These are phyloP conservation scores for Calliopsis andreniformis DNA, from an alignment of 1,140 invertebrate species.

Conservation along the genomic window DNA sequence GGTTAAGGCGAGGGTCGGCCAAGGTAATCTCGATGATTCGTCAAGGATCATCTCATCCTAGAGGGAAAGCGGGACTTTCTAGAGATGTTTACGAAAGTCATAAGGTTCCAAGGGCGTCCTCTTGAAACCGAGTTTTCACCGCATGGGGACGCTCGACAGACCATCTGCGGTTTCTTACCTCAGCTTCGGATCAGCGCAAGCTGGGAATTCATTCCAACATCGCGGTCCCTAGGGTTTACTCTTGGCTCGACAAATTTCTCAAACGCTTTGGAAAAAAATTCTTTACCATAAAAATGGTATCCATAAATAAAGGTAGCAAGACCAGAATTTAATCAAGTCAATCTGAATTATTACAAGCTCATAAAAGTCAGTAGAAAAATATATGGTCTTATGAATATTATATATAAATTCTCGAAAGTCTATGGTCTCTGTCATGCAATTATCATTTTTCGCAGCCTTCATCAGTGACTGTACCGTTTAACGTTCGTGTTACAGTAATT, in stretches of 20 bases:
- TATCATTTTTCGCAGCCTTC: not conserved
- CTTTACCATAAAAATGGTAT: too few species aligned
- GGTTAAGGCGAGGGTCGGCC: constrained; percentile 12
- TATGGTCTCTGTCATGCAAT: not conserved
- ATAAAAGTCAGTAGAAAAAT: not conserved
- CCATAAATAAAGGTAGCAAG: too few species aligned
- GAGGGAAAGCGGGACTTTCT: constrained; percentile 55
- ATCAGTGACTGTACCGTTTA: too few species aligned
- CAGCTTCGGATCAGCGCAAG: not conserved
- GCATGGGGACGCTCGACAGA: constrained; percentile 6
- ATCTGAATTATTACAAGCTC: too few species aligned
- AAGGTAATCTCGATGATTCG: constrained; percentile 39
- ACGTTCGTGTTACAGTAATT: not conserved
- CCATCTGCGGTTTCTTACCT: constrained; percentile 36
- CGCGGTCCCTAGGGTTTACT: not conserved
- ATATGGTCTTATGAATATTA: not conserved
- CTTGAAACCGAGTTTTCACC: constrained; percentile 55
- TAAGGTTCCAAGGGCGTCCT: constrained; percentile 56
- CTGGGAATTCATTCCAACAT: not conserved
- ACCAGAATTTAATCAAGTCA: too few species aligned
- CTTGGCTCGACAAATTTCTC: too few species aligned
- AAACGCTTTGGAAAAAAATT: too few species aligned
- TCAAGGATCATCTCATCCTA: constrained; percentile 36
- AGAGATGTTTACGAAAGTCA: constrained; percentile 65
- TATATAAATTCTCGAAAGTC: not conserved